phyloP scores from a whole-genome alignment of 2,888 invertebrate genomes.

The Nephrotoma flavescens region DNA sequence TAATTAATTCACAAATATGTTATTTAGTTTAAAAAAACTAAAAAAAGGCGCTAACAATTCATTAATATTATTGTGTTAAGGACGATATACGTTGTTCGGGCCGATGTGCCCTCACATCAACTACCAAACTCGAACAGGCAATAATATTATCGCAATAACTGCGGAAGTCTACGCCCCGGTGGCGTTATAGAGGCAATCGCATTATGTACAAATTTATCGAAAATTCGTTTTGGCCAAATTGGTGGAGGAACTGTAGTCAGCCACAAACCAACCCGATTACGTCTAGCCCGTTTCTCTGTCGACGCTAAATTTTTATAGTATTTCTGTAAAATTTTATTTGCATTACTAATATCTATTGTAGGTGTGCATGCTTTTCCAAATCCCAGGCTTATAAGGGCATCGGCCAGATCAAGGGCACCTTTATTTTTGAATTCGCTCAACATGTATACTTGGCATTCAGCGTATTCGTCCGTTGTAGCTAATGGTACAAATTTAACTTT shows the following conservation, averaged over 20 bases:
- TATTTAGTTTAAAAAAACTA: background rate
- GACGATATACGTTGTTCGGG: background rate
- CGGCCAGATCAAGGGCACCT: background rate
- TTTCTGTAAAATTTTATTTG: background rate
- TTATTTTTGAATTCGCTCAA: conserved; percentile 11
- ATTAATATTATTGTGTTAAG: background rate
- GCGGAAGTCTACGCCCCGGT: background rate
- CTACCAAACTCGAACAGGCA: background rate
- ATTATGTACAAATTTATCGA: background rate
- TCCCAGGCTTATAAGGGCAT: background rate
- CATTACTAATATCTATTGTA: background rate
- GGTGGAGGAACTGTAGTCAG: background rate
- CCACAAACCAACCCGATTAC: background rate
- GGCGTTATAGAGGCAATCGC: background rate
- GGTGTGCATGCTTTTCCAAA: background rate
- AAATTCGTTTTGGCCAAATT: conserved; percentile 1
- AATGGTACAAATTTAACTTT: conserved; percentile 33
- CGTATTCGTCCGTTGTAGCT: conserved; percentile 24
- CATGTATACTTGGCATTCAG: conserved; percentile 32
- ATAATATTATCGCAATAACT: background rate
- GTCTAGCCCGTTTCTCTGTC: background rate
- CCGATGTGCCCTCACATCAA: background rate
- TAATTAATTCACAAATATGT: background rate
- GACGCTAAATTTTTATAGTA: conserved; percentile 1
- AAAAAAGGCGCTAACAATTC: background rate